phyloP scores from a whole-genome alignment of 2,888 invertebrate genomes.

The Polyploca ridens region DNA sequence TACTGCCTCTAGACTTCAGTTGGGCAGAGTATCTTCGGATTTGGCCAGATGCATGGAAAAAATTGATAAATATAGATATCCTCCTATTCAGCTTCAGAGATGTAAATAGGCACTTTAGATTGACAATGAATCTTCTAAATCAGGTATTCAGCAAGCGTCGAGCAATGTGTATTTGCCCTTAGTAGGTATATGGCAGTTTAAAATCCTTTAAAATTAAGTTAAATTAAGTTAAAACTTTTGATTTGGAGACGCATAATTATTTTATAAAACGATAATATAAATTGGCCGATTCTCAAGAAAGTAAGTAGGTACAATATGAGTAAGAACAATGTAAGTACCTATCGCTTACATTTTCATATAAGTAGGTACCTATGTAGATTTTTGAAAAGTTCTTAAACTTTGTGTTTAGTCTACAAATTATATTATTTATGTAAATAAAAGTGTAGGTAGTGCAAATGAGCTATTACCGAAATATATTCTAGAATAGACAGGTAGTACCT shows the following conservation, averaged over 20 bases:
- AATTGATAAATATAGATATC: constrained; percentile 39
- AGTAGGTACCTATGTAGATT: too few relatives aligned
- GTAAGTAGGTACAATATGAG: not conserved
- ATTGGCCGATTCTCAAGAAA: constrained; percentile 15
- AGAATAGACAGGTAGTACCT: too few relatives aligned
- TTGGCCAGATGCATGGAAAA: constrained; percentile 56
- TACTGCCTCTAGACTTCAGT: constrained; percentile 55
- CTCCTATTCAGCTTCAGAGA: constrained; percentile 49
- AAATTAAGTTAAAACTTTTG: not conserved
- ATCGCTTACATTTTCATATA: too few relatives aligned
- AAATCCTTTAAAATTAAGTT: constrained; percentile 9
- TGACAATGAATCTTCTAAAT: constrained; percentile 15
- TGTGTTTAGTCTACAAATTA: not conserved
- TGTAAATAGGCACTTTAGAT: constrained; percentile 49
- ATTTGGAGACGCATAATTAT: not conserved
- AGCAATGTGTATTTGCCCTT: constrained; percentile 34
- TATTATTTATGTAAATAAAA: not conserved
- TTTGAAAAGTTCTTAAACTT: not conserved
- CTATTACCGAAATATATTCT: not conserved
- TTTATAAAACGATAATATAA: constrained; percentile 26
- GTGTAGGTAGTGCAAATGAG: not conserved
- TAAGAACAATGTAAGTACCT: too few relatives aligned
- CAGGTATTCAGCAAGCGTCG: constrained; percentile 22
- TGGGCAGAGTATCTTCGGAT: constrained; percentile 58
- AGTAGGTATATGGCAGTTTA: constrained; percentile 30